Evolutionary conservation across 2,888 invertebrate species (phyloP), one percentile per base, ranked within the genome.

Genomic region (Xestoiulus laeticollis): DNA sequence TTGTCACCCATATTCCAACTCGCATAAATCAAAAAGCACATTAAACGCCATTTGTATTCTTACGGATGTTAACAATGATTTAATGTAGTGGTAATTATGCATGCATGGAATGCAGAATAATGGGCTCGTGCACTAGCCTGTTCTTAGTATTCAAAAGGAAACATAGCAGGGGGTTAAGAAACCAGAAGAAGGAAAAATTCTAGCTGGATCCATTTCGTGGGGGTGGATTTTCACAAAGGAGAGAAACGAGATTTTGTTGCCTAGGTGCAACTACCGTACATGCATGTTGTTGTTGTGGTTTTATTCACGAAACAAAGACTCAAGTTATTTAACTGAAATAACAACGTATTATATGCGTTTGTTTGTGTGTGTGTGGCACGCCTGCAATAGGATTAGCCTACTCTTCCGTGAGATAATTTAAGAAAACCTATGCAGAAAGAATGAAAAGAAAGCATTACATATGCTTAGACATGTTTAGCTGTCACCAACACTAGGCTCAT

Each of bases 201-300:
- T 53, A 53, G n/a, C 53, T 53, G 53, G 53, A 53, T 53, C 53
- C 53, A 53, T 53, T 53, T 53, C 53, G n/a, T 53, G 53, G 53
- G 19, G 53, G 53, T 53, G 53, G 53, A 53, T 53, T 53, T n/a
- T 53, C 53, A 53, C n/a, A 53, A 53, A n/a, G 53, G 53, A 53
- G n/a, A n/a, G 53, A 12, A 53, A 53, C 10, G n/a, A 53, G 1
- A 53, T 53, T 53, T 53, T 53, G 53, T 53, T 53, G n/a, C 12
- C 53, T 1, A 53, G 53, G n/a, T 1, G n/a, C 19, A 16, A 53
- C 19, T n/a, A 19, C 53, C 53, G 10, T 43, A n/a, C n/a, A 43
- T 43, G 53, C n/a, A 53, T 53, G 1, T 53, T 53, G 6, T 53
- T 53, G 14, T 53, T n/a, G n/a, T n/a, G 12, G n/a, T n/a, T n/a